Percentiles rank a stretch among this genome's conserved stretches.
phyloP scores from a whole-genome alignment of 2,888 invertebrate species.

The Aproaerema taeniolella region DNA sequence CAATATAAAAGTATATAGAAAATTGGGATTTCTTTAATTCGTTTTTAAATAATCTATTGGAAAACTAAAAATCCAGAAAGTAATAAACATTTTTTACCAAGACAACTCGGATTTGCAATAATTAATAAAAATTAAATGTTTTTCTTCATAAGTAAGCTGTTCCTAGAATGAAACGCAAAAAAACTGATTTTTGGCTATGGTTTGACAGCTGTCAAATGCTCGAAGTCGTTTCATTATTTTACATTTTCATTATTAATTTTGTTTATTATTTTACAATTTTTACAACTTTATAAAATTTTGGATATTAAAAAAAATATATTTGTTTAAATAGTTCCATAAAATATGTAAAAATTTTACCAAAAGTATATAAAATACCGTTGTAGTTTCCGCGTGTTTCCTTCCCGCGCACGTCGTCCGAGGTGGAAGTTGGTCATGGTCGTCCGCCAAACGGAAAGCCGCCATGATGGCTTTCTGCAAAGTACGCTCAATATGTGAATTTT shows the following conservation, averaged over 20 bases:
- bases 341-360: slow-evolving; percentile 17
- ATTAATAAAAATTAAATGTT: no score
- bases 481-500: slow-evolving; percentile 85
- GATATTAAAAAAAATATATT: no score
- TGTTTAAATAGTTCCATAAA: slow-evolving; percentile 7
- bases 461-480: slow-evolving; percentile 89
- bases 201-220: slow-evolving; percentile 23
- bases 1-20: no score
- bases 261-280: slow-evolving; percentile 12
- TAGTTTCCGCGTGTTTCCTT: slow-evolving; percentile 79
- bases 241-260: slow-evolving; percentile 1
- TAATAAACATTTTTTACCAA: no score
- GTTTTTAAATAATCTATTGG: no score
- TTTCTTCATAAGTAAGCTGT: no score
- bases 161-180: no score
- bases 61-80: no score
- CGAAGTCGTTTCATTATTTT: slow-evolving; percentile 27
- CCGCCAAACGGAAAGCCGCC: slow-evolving; percentile 83
- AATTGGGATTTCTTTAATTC: no score
- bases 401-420: slow-evolving; percentile 84
- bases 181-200: slow-evolving; percentile 11
- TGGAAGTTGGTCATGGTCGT: slow-evolving; percentile 82
- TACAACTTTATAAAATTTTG: slow-evolving; percentile 11
- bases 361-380: slow-evolving; percentile 37
- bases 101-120: no score